phyloP scores from a whole-genome alignment of 2,888 invertebrate species.

The Hydraecia micacea region DNA sequence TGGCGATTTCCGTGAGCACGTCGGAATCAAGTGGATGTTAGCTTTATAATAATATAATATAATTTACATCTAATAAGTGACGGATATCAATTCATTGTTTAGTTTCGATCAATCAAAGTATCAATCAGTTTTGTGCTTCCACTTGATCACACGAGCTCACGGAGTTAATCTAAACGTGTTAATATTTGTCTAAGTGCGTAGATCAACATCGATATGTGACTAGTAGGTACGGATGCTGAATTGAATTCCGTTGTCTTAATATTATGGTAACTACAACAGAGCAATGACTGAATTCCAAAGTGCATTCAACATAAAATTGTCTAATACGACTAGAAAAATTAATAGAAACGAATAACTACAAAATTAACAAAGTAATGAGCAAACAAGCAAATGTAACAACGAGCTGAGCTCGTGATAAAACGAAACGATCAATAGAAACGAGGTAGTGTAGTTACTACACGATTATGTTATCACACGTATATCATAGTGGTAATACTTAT shows the following conservation, averaged over 20 bases:
- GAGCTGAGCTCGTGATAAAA: slow-evolving; percentile 86
- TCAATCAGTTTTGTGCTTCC: slow-evolving; percentile 60
- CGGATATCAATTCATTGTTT: slow-evolving; percentile 70
- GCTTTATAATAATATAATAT: slow-evolving; percentile 54
- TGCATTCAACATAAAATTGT: slow-evolving; percentile 74
- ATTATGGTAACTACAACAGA: slow-evolving; percentile 72
- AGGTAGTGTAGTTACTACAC: slow-evolving; percentile 90
- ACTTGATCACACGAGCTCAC: slow-evolving; percentile 70
- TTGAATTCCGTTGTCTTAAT: slow-evolving; percentile 75
- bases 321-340: slow-evolving; percentile 83
- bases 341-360: slow-evolving; percentile 73
- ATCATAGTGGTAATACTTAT: slow-evolving; percentile 73
- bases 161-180: slow-evolving; percentile 66
- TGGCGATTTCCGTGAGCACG: slow-evolving; percentile 73
- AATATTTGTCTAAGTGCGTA: slow-evolving; percentile 73
- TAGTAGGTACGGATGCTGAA: slow-evolving; percentile 81
- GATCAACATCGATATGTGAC: slow-evolving; percentile 82
- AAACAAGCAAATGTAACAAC: slow-evolving; percentile 80
- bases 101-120: slow-evolving; percentile 62
- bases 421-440: slow-evolving; percentile 80
- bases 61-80: slow-evolving; percentile 64
- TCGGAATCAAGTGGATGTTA: slow-evolving; percentile 70
- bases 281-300: slow-evolving; percentile 69
- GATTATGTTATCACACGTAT: slow-evolving; percentile 84
- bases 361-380: slow-evolving; percentile 83